phyloP scores from a whole-genome alignment of 2,888 invertebrate species.

The Parascotia fuliginaria region DNA sequence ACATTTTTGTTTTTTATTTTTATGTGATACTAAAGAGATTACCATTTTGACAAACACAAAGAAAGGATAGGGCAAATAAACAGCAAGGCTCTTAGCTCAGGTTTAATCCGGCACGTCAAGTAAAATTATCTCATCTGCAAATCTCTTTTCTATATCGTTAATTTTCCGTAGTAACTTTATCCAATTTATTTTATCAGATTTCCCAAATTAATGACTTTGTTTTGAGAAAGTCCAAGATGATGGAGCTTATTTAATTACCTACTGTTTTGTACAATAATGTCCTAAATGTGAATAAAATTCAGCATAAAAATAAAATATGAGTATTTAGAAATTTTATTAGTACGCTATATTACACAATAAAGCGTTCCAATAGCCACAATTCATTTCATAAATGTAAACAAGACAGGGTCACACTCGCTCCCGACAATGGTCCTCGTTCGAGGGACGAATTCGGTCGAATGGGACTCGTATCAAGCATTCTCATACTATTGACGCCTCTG shows the following conservation, averaged over 20 bases:
- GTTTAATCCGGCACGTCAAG: no score
- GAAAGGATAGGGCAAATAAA: no score
- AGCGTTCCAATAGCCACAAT: constrained; percentile 18
- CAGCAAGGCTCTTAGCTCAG: no score
- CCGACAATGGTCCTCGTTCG: constrained; percentile 22
- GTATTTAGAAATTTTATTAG: constrained; percentile 1
- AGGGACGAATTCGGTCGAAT: constrained; percentile 30
- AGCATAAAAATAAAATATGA: not conserved
- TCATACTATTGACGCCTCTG: constrained; percentile 64
- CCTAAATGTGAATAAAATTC: no score
- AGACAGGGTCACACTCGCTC: constrained; percentile 16
- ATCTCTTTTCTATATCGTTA: not conserved
- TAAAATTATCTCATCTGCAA: not conserved
- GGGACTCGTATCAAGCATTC: constrained; percentile 50
- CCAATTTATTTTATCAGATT: constrained; percentile 6
- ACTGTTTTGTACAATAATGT: no score
- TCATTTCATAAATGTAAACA: constrained; percentile 35
- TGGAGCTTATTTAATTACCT: no score
- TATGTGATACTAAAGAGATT: no score
- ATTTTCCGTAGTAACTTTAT: not conserved
- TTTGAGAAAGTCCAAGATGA: constrained; percentile 1
- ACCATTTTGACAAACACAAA: no score
- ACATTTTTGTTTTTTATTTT: no score
- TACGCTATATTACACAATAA: constrained; percentile 3
- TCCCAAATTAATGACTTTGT: not conserved